A percentile compares a stretch with the other conserved stretches of the same genome.
phyloP scores from a whole-genome alignment of 2,797 vertebrate species.

The Emys orbicularis region DNA sequence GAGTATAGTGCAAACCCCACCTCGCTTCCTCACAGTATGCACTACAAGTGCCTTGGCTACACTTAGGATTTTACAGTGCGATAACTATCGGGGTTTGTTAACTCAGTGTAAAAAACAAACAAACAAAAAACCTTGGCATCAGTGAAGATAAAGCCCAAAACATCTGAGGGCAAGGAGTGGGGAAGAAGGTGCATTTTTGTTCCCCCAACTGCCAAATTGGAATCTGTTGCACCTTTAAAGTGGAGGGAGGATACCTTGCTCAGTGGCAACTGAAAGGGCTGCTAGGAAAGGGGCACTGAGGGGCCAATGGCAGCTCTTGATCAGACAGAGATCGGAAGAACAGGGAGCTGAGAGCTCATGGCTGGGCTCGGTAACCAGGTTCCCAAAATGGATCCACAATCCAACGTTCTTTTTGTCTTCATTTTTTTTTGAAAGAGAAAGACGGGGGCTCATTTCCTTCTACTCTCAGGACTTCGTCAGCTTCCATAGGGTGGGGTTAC shows the following conservation, averaged over 20 bases:
- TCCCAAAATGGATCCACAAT: background rate
- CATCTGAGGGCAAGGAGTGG: background rate
- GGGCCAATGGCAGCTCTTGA: background rate
- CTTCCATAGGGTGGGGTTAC: background rate
- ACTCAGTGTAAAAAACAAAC: background rate
- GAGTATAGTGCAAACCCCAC: background rate
- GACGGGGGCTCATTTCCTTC: background rate
- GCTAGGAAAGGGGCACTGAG: background rate
- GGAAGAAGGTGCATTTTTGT: background rate
- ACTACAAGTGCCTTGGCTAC: background rate
- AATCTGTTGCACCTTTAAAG: background rate
- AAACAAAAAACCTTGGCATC: background rate
- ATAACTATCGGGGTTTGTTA: no score
- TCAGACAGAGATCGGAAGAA: background rate
- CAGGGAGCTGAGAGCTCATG: accelerated
- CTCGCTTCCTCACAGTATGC: background rate
- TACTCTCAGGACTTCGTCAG: background rate
- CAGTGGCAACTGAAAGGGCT: background rate
- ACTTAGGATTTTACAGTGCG: background rate
- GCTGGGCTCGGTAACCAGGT: background rate
- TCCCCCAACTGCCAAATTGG: background rate
- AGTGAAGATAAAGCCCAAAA: conserved; percentile 2
- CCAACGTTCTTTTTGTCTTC: background rate
- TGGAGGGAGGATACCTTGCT: no score
- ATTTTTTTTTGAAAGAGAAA: background rate